These are phyloP conservation scores for Diaperis boleti DNA, from an alignment of 2,888 invertebrate genomes.

Conservation along the genomic window DNA sequence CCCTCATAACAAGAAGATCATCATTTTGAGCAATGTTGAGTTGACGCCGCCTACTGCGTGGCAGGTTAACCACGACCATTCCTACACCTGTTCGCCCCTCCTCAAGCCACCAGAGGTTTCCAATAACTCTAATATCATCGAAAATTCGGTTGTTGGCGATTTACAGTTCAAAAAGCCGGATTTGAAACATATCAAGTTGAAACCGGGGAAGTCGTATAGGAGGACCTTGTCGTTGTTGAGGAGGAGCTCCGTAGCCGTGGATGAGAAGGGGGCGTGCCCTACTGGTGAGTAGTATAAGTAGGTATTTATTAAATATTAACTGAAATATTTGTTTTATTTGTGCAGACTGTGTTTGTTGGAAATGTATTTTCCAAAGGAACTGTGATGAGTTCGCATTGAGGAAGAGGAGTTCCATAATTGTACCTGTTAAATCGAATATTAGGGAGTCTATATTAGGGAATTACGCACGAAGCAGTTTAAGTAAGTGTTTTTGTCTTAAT, in stretches of 20 bases:
- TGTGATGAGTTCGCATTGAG: too few relatives aligned
- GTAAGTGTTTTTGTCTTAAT: too few relatives aligned
- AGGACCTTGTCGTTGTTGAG: constrained; percentile 67
- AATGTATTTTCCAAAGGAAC: constrained; percentile 10
- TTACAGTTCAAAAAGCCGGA: constrained; percentile 7
- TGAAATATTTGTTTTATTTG: neutral
- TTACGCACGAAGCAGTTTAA: too few relatives aligned
- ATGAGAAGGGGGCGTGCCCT: neutral
- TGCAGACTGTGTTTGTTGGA: constrained; percentile 9
- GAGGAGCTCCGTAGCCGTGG: constrained; percentile 1
- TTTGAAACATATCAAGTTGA: constrained; percentile 65
- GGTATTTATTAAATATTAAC: too few relatives aligned
- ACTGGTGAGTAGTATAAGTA: too few relatives aligned
- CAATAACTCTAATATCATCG: constrained; percentile 15
- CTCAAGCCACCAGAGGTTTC: neutral
- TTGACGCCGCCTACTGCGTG: neutral
- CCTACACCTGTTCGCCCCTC: constrained; percentile 9
- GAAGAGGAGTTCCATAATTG: too few relatives aligned
- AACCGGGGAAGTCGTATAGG: constrained; percentile 78
- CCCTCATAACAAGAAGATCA: neutral
- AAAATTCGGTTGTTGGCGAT: constrained; percentile 5
- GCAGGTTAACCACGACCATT: constrained; percentile 15
- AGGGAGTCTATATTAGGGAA: too few relatives aligned
- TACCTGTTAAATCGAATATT: too few relatives aligned
- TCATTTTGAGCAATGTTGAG: neutral